Base-by-base conservation (phyloP, 2,797 vertebrate genomes). In the Scleropages formosus region DNA sequence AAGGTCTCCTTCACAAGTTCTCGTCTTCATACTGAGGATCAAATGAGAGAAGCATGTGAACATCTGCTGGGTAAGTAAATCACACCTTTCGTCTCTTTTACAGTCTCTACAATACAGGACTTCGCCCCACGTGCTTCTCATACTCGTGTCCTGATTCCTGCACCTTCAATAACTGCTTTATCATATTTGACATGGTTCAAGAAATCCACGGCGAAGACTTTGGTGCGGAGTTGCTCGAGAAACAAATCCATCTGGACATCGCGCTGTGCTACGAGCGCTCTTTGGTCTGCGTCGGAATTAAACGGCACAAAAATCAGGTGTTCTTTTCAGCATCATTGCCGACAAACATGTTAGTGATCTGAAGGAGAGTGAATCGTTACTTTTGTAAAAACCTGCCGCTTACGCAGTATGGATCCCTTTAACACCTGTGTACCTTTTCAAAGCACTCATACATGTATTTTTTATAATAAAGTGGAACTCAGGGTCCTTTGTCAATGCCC, bases 191-290 rank as follows among this genome's bases (percentile, higher is more conserved):
- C 24, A 53, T 63, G 8, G 7, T 59, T 51, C 11, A 65, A 89
- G 88, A 87, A 31, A 78, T 83, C 61, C 77, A 88, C 74, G 39
- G 67, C 65, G 78, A 82, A 7, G 47, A 82, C 65, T 87, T 90
- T 53, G 69, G 56, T 1, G 69, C 67, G 13, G 83, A 73, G 67
- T 76, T 90, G 73, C 0, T 78, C 75, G 80, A 75, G 46, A 80
- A 77, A 73, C 80, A 84, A 51, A 80, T 84, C 51, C 77, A 77
- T 53, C 78, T 89, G 76, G 73, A 81, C 8, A 72, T 88, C 8
- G 26, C 74, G 13, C 59, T 91, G 69, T 90, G 89, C 73, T 89
- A 88, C 75, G 88, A 91, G 80, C 79, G 80, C 59, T 85, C 87
- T 49, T 78, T 77, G 44, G 80, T 84, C 22, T 90, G 89, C 78